Evolutionary conservation across 1,140 invertebrate genomes (phyloP).

Genomic region (Bombus sibiricus): DNA sequence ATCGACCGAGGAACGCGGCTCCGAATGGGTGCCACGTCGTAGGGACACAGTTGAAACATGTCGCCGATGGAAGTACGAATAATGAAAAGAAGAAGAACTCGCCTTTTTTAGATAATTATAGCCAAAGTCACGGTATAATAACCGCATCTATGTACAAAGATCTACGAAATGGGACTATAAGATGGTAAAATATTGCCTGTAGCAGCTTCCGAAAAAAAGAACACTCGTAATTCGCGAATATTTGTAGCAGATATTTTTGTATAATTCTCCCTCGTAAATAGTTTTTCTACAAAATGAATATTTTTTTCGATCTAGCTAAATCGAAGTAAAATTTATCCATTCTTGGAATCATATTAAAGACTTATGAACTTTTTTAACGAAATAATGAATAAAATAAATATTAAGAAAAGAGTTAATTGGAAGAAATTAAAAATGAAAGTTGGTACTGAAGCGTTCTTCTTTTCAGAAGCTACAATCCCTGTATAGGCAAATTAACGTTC

Average conservation of each 20-base stretch:
- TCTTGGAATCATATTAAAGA: not conserved
- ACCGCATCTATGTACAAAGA: slow-evolving; percentile 76
- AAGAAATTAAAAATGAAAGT: not conserved
- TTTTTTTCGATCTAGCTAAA: not conserved
- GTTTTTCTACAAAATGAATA: not conserved
- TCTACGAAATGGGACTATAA: slow-evolving; percentile 71
- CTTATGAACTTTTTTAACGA: not conserved
- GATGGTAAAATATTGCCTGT: slow-evolving; percentile 59
- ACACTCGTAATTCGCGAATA: not conserved
- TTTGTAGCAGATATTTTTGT: slow-evolving; percentile 21
- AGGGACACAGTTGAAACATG: not conserved
- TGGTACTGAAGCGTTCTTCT: not conserved
- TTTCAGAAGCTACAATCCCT: slow-evolving; percentile 12
- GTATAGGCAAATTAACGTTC: slow-evolving; percentile 26
- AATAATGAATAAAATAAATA: not conserved
- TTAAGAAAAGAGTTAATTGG: not conserved
- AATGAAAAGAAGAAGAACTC: slow-evolving; percentile 27
- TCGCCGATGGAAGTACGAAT: not conserved
- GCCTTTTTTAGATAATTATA: slow-evolving; percentile 63
- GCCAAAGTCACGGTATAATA: slow-evolving; percentile 75
- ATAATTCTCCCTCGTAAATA: not conserved
- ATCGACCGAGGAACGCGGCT: not conserved
- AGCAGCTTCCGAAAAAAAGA: slow-evolving; percentile 15
- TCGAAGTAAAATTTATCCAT: not conserved
- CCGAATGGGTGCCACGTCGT: not conserved